Conservation (phyloP, 1,140 invertebrate genomes). For the Proctacanthus coquilletti region DNA sequence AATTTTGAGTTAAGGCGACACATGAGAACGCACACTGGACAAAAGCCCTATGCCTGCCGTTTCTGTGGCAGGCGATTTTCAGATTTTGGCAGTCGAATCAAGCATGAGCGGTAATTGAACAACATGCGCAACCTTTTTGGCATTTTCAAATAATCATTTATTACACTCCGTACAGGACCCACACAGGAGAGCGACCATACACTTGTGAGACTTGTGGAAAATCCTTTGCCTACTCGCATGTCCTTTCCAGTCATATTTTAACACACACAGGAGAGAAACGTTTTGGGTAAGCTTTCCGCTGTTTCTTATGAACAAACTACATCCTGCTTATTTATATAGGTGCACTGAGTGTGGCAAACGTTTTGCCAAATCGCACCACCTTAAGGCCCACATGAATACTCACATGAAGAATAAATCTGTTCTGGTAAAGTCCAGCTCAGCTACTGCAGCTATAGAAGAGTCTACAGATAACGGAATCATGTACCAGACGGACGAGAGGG, state of each 20-base stretch:
- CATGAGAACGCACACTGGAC: conserved; percentile 26
- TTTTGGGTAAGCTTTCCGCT: conserved; percentile 27
- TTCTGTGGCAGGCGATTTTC: conserved; percentile 53
- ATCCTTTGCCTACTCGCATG: conserved; percentile 50
- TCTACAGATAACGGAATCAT: too few relatives aligned
- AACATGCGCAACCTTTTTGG: neutral
- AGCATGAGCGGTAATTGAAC: conserved; percentile 33
- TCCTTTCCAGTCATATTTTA: conserved; percentile 40
- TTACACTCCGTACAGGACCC: conserved; percentile 45
- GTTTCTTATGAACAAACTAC: neutral
- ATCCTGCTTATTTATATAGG: conserved; percentile 6
- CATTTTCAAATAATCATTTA: neutral
- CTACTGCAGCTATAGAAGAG: too few relatives aligned
- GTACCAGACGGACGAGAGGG: too few relatives aligned
- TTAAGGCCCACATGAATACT: conserved; percentile 21
- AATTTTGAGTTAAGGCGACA: conserved; percentile 26
- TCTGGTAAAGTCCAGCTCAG: too few relatives aligned
- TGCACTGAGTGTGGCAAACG: conserved; percentile 24
- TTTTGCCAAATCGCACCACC: conserved; percentile 26
- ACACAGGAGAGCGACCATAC: conserved; percentile 63
- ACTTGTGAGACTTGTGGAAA: conserved; percentile 52
- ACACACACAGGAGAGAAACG: conserved; percentile 49
- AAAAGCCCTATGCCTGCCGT: conserved; percentile 49
- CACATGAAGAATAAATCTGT: too few relatives aligned
- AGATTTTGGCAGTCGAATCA: conserved; percentile 40